phyloP scores from a whole-genome alignment of 2,113 vertebrate genomes.

The Mugil cephalus region DNA sequence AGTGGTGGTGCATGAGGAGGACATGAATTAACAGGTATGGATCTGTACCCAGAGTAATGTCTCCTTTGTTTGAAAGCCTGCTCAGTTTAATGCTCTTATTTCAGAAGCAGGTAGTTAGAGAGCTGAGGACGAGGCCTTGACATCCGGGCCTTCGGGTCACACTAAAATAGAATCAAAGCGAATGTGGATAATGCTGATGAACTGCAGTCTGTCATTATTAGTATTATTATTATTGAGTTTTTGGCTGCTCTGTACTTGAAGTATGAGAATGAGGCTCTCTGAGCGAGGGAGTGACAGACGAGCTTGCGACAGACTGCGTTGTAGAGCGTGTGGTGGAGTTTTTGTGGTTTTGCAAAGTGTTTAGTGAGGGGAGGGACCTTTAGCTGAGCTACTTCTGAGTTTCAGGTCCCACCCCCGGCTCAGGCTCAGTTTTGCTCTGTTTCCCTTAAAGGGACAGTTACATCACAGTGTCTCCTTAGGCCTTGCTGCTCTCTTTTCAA shows the following conservation, averaged over 20 bases:
- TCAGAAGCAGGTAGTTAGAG: background rate
- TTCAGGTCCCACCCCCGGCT: constrained; percentile 62
- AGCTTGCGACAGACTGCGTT: constrained; percentile 70
- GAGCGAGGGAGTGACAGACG: constrained; percentile 27
- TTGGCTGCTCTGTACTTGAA: background rate
- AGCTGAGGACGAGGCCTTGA: background rate
- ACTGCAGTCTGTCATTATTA: too few relatives aligned
- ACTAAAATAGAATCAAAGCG: constrained; percentile 17
- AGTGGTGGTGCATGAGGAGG: constrained; percentile 52
- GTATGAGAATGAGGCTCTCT: constrained; percentile 16
- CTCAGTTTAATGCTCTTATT: background rate
- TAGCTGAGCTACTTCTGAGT: constrained; percentile 66
- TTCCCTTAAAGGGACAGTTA: constrained; percentile 76
- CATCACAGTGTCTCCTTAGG: constrained; percentile 17
- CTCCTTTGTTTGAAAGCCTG: constrained; percentile 5
- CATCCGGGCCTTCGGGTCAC: background rate
- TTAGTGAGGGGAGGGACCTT: constrained; percentile 67
- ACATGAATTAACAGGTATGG: constrained; percentile 34
- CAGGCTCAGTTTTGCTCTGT: constrained; percentile 31
- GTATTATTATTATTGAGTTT: background rate
- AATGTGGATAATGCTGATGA: background rate
- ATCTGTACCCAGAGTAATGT: constrained; percentile 39
- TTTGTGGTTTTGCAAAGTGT: constrained; percentile 79
- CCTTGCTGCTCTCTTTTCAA: constrained; percentile 36
- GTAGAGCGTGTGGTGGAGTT: constrained; percentile 77